phyloP scores from a whole-genome alignment of 2,888 invertebrate genomes.

The Melitaea athalia region DNA sequence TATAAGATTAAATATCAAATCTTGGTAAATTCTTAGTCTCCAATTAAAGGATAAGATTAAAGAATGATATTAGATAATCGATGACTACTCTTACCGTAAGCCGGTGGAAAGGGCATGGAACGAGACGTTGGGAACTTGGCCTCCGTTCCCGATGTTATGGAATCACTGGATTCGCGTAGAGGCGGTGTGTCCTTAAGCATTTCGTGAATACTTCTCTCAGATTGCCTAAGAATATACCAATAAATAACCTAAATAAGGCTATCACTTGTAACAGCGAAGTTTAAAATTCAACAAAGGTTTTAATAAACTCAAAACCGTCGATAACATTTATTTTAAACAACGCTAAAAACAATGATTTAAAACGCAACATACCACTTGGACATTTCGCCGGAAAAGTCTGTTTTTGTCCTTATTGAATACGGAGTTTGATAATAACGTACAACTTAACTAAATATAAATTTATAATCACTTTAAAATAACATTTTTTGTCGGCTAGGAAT shows the following conservation, averaged over 20 bases:
- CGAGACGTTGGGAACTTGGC: slow-evolving; percentile 85
- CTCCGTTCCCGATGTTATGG: slow-evolving; percentile 88
- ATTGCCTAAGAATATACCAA: slow-evolving; percentile 61
- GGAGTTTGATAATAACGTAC: slow-evolving; percentile 5
- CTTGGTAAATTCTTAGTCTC: too few species aligned
- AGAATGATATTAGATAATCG: too few species aligned
- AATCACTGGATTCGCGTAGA: slow-evolving; percentile 88
- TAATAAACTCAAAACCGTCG: not conserved
- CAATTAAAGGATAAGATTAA: too few species aligned
- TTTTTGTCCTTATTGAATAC: slow-evolving; percentile 15
- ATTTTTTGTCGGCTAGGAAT: slow-evolving; percentile 3
- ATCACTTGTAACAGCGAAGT: not conserved
- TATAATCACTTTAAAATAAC: slow-evolving; percentile 14
- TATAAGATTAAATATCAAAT: too few species aligned
- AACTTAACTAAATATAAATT: not conserved
- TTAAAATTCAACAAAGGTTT: not conserved
- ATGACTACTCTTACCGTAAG: slow-evolving; percentile 77
- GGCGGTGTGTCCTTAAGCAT: slow-evolving; percentile 92
- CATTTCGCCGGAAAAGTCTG: slow-evolving; percentile 51
- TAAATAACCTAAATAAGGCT: not conserved
- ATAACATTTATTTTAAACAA: slow-evolving; percentile 2
- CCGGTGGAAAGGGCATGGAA: slow-evolving; percentile 87
- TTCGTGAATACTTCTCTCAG: slow-evolving; percentile 90
- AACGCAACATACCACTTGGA: slow-evolving; percentile 65
- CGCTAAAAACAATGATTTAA: slow-evolving; percentile 20